Conservation (phyloP, 2,888 invertebrate species). For the Cerastis leucographa region DNA sequence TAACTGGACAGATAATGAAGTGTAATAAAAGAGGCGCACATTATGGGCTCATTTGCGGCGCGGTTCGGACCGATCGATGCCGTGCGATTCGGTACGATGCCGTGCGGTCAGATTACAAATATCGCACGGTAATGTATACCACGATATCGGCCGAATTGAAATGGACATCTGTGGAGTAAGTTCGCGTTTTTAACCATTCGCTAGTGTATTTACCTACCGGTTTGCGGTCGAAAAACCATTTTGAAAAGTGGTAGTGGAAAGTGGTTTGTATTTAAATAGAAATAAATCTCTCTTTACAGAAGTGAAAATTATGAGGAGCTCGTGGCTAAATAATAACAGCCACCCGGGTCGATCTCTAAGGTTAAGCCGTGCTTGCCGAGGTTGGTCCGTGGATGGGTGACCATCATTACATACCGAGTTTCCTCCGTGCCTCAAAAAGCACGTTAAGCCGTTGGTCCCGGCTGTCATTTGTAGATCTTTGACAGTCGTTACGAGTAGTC, state of each 20-base stretch:
- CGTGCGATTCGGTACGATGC: slow-evolving; percentile 3
- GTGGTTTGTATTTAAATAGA: not conserved
- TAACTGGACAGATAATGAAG: slow-evolving; percentile 63
- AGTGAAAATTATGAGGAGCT: not conserved
- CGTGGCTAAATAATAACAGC: too few species aligned
- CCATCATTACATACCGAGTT: too few species aligned
- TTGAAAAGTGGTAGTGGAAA: slow-evolving; percentile 10
- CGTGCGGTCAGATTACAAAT: slow-evolving; percentile 46
- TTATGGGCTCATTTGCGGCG: slow-evolving; percentile 50
- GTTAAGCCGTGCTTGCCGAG: too few species aligned
- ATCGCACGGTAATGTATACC: slow-evolving; percentile 53
- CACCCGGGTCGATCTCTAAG: too few species aligned
- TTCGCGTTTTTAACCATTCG: slow-evolving; percentile 46
- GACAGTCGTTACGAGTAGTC: too few species aligned
- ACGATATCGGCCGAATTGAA: slow-evolving; percentile 59
- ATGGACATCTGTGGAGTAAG: slow-evolving; percentile 52
- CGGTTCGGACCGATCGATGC: not conserved
- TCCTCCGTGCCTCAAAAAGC: too few species aligned
- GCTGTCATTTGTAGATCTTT: too few species aligned
- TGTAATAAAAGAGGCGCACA: slow-evolving; percentile 60
- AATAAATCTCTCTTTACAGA: not conserved
- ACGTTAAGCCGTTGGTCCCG: too few species aligned
- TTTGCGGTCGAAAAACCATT: slow-evolving; percentile 34
- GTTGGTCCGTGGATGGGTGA: too few species aligned
- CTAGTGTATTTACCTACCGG: slow-evolving; percentile 43